phyloP scores from a whole-genome alignment of 1,140 invertebrate genomes.

The Oryzaephilus surinamensis region DNA sequence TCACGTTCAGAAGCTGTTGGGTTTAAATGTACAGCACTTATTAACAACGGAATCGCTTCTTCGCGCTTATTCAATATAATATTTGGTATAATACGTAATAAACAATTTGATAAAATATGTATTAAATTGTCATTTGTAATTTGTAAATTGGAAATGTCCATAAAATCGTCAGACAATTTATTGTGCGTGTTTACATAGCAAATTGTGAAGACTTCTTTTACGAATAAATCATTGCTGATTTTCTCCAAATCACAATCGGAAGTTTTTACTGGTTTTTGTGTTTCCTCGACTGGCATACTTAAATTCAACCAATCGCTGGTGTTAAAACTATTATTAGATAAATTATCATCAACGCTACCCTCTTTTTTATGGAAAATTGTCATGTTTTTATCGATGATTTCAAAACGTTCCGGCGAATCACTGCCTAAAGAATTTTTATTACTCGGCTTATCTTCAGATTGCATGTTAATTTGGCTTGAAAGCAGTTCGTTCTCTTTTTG shows the following conservation, averaged over 20 bases:
- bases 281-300: constrained; percentile 9
- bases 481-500: constrained; percentile 4
- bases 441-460: background rate
- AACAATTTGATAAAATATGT: constrained; percentile 37
- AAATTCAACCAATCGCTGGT: constrained; percentile 29
- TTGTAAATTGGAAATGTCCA: constrained; percentile 36
- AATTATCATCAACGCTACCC: constrained; percentile 23
- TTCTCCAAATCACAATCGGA: constrained; percentile 6
- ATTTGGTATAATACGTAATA: constrained; percentile 58
- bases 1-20: constrained; percentile 49
- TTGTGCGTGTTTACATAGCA: constrained; percentile 36
- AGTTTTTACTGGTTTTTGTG: constrained; percentile 1
- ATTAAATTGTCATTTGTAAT: constrained; percentile 36
- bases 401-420: constrained; percentile 34
- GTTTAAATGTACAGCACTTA: constrained; percentile 55
- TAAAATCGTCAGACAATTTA: constrained; percentile 26
- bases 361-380: constrained; percentile 15
- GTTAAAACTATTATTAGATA: constrained; percentile 31
- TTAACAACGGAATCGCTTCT: constrained; percentile 60
- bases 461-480: background rate
- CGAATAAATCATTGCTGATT: constrained; percentile 28
- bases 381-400: constrained; percentile 32
- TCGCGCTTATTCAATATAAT: constrained; percentile 58
- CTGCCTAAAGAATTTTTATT: constrained; percentile 22
- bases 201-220: constrained; percentile 40